Percentiles rank a stretch among this genome's conserved stretches.
phyloP scores from a whole-genome alignment of 2,888 invertebrate species.

The Diadromus collaris region DNA sequence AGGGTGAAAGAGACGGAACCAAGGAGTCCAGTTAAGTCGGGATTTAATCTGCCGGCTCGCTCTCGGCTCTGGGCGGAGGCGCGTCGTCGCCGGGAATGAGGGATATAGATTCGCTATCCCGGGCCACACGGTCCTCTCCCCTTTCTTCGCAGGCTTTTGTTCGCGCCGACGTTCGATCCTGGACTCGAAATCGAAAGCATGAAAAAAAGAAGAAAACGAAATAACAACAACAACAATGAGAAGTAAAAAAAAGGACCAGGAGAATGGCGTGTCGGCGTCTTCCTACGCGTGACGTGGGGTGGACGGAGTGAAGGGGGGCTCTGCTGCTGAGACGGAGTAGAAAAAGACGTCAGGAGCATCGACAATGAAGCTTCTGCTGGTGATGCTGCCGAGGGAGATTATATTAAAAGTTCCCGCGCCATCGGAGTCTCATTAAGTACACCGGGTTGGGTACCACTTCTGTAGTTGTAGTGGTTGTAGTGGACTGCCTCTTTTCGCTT shows the following conservation, averaged over 20 bases:
- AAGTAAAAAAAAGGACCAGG: background rate
- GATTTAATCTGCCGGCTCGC: conserved; percentile 44
- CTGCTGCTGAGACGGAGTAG: conserved; percentile 1
- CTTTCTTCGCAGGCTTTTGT: conserved; percentile 37
- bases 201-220: conserved; percentile 5
- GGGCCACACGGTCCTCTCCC: conserved; percentile 1
- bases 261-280: background rate
- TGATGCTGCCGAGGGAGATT: conserved; percentile 10
- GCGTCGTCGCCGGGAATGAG: conserved; percentile 22
- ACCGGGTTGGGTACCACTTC: conserved; percentile 62
- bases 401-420: conserved; percentile 44
- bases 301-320: background rate
- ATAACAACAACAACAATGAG: conserved; percentile 13
- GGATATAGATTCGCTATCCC: conserved; percentile 18
- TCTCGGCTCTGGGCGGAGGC: conserved; percentile 26
- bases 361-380: conserved; percentile 20
- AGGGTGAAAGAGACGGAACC: conserved; percentile 21
- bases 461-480: conserved; percentile 25
- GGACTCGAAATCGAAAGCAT: conserved; percentile 2
- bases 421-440: conserved; percentile 41
- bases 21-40: conserved; percentile 51
- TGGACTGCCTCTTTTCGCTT: conserved; percentile 1
- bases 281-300: conserved; percentile 18
- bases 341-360: conserved; percentile 46
- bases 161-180: conserved; percentile 24